A percentile compares a stretch with the other conserved stretches of the same genome.
Evolutionary conservation across 2,113 vertebrate species (phyloP).

Genomic region (Ia io): DNA sequence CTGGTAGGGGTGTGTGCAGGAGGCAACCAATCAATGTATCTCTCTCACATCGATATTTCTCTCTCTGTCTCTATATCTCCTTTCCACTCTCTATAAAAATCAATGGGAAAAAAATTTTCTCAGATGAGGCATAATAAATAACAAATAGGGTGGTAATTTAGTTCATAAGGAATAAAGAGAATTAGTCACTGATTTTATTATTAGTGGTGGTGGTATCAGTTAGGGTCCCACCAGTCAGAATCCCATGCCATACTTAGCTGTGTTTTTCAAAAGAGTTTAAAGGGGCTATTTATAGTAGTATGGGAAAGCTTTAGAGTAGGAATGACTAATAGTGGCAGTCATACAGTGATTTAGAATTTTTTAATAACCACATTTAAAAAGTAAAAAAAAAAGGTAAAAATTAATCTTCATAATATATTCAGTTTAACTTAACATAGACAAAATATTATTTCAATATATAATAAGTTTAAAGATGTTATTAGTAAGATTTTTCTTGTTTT

Average conservation of each 20-base stretch:
- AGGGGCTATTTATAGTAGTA: not conserved
- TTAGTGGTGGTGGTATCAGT: not conserved
- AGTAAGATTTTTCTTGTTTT: constrained; percentile 14
- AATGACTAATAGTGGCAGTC: not conserved
- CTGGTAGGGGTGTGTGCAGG: too few relatives aligned
- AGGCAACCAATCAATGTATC: too few relatives aligned
- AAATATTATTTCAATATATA: constrained; percentile 24
- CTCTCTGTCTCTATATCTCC: too few relatives aligned
- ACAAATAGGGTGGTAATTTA: not conserved
- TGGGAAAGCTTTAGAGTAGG: not conserved
- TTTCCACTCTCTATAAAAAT: too few relatives aligned
- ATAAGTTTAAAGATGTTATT: not conserved
- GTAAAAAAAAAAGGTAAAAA: not conserved
- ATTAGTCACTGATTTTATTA: not conserved
- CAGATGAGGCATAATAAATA: too few relatives aligned
- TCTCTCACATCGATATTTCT: too few relatives aligned
- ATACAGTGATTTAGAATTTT: not conserved
- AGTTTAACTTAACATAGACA: not conserved
- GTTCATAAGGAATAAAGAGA: not conserved
- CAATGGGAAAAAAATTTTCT: too few relatives aligned
- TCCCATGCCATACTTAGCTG: not conserved
- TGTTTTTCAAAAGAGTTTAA: not conserved
- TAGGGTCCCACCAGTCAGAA: not conserved
- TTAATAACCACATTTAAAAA: not conserved
- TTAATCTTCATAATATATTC: not conserved